phyloP scores from a whole-genome alignment of 1,140 invertebrate species.

The Cydia amplana region DNA sequence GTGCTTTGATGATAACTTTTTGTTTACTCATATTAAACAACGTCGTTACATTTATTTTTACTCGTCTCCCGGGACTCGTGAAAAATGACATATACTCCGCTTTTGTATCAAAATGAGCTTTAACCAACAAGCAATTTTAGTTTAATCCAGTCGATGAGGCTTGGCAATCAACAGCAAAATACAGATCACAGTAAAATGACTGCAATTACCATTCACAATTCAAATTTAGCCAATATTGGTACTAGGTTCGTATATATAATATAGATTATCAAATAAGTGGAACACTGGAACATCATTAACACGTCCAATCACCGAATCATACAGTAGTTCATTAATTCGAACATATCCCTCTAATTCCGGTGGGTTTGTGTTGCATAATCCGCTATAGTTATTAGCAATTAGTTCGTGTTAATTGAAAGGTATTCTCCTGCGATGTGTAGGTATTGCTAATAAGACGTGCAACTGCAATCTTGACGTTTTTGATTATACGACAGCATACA shows the following conservation, averaged over 20 bases:
- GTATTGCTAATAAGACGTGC: slow-evolving; percentile 5
- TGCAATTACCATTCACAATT: not conserved
- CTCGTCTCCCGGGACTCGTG: too few species aligned
- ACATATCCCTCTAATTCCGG: slow-evolving; percentile 12
- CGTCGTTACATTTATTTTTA: too few species aligned
- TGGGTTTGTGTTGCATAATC: slow-evolving; percentile 11
- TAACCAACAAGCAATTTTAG: not conserved
- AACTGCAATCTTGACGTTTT: not conserved
- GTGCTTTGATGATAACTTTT: too few species aligned
- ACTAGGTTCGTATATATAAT: not conserved
- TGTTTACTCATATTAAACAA: too few species aligned
- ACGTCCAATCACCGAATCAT: slow-evolving; percentile 5
- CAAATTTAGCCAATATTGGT: not conserved
- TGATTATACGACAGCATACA: not conserved
- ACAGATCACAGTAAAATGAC: not conserved
- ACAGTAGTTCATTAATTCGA: slow-evolving; percentile 11
- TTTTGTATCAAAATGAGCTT: too few species aligned
- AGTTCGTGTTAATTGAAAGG: not conserved
- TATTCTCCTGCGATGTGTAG: slow-evolving; percentile 1
- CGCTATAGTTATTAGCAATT: slow-evolving; percentile 11
- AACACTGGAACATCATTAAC: not conserved
- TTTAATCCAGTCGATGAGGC: not conserved
- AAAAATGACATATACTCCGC: too few species aligned
- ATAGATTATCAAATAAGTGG: slow-evolving; percentile 16
- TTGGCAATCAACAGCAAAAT: not conserved